Evolutionary conservation across 2,797 vertebrate genomes (phyloP), one percentile per base, ranked within the genome.

Genomic region (Micropoecilia bifurca): DNA sequence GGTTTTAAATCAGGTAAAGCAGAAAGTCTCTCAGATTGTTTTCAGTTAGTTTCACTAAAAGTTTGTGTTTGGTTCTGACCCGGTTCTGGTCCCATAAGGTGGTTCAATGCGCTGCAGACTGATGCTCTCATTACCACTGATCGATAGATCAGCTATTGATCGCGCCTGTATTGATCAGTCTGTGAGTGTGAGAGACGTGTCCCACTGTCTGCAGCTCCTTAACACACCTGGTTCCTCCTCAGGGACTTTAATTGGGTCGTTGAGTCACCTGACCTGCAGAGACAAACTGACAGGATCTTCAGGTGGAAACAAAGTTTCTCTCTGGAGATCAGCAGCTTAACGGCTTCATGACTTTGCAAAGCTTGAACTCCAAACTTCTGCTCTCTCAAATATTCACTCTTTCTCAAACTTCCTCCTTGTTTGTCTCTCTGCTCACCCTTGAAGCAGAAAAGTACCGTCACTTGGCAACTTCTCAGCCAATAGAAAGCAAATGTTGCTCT

Each of bases 41-140:
- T 22, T 39, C 33, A 8, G 36, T 25, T n/a, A 41, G 36, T 69
- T 69, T 69, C 1, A 69, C 66, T 43, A 25, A 69, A 43, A 43
- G 36, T 41, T 69, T 69, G 9, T 43, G 22, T 12, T 5, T 39
- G 14, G 30, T 66, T 39, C 2, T 45, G 48, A 74, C 46, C 71
- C 46, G 0, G 14, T 6, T 47, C 28, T 39, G 30, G 25, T 28
- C 16, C 53, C 25, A 43, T 69, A 36, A 28, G 25, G 53, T 8
- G 18, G 55, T 73, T 68, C 66, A 63, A 68, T 50, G 8, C 75
- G 25, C 53, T 74, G 22, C 83, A 87, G 85, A 89, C 85, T 75
- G 80, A 92, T 91, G 76, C 69, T 85, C 82, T 89, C 85, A 90
- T 92, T 90, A 90, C 89, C 28, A 63, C 1, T 66, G 69, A 83